Evolutionary conservation across 1,140 invertebrate species (phyloP).

Genomic region (Bicyclus anynana): DNA sequence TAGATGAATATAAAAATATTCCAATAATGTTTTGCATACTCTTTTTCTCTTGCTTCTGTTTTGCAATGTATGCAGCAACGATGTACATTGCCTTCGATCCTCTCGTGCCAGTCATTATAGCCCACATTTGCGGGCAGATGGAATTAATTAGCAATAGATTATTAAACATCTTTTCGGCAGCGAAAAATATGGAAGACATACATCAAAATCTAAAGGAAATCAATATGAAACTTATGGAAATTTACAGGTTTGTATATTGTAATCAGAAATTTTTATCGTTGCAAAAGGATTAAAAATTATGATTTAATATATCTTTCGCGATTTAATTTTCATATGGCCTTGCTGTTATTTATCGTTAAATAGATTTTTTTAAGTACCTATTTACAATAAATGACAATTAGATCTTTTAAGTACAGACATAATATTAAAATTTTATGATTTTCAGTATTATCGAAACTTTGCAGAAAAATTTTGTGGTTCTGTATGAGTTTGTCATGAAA

Average conservation of each 20-base stretch:
- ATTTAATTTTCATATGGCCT: too few species aligned
- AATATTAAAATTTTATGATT: conserved; percentile 9
- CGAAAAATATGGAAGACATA: conserved; percentile 1
- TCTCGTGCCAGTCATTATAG: conserved; percentile 38
- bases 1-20: conserved; percentile 33
- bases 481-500: conserved; percentile 49
- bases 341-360: too few species aligned
- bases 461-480: conserved; percentile 32
- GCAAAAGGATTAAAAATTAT: not conserved
- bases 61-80: conserved; percentile 23
- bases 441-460: conserved; percentile 34
- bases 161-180: conserved; percentile 21
- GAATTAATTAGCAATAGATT: conserved; percentile 29
- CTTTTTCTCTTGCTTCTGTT: conserved; percentile 28
- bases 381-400: too few species aligned
- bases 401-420: too few species aligned
- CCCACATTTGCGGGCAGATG: conserved; percentile 40
- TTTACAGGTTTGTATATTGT: conserved; percentile 24
- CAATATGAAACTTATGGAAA: conserved; percentile 36
- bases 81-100: conserved; percentile 36
- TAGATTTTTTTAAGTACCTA: too few species aligned
- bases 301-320: too few species aligned
- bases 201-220: conserved; percentile 28
- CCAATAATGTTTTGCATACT: conserved; percentile 8
- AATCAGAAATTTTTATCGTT: not conserved